Conservation (phyloP, 2,888 invertebrate genomes). For the Carcina quercana region DNA sequence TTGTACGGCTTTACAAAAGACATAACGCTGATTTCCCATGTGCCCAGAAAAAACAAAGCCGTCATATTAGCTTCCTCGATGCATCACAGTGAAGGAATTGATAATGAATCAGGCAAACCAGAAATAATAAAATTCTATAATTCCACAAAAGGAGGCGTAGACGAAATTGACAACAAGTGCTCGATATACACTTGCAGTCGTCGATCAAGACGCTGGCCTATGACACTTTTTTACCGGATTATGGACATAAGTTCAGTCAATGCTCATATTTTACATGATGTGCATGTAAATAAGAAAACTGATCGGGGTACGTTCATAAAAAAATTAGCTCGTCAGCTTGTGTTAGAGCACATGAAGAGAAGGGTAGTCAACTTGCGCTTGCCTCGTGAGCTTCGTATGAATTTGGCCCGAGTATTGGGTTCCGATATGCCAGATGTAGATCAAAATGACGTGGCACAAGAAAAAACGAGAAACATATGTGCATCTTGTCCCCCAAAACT, state of each 20-base stretch:
- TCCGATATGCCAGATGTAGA: not conserved
- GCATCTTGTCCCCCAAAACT: too few relatives aligned
- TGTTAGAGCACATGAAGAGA: not conserved
- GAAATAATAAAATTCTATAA: constrained; percentile 13
- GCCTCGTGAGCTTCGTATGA: not conserved
- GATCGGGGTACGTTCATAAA: not conserved
- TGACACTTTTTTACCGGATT: constrained; percentile 9
- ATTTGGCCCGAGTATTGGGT: not conserved
- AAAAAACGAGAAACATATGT: too few relatives aligned
- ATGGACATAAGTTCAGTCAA: constrained; percentile 9
- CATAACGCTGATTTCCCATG: constrained; percentile 10
- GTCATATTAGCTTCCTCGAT: constrained; percentile 12
- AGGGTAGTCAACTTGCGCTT: not conserved
- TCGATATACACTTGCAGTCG: constrained; percentile 10
- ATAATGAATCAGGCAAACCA: constrained; percentile 11
- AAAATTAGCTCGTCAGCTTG: not conserved
- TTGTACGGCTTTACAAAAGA: constrained; percentile 16
- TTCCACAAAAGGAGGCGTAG: constrained; percentile 16
- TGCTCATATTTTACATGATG: constrained; percentile 4
- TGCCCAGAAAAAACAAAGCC: constrained; percentile 11
- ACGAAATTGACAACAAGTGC: constrained; percentile 14
- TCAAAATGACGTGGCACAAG: too few relatives aligned
- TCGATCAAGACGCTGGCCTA: constrained; percentile 10
- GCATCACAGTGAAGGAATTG: constrained; percentile 11
- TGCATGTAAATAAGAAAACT: not conserved